phyloP scores from a whole-genome alignment of 2,797 vertebrate genomes.

The Fistularia commersonii region DNA sequence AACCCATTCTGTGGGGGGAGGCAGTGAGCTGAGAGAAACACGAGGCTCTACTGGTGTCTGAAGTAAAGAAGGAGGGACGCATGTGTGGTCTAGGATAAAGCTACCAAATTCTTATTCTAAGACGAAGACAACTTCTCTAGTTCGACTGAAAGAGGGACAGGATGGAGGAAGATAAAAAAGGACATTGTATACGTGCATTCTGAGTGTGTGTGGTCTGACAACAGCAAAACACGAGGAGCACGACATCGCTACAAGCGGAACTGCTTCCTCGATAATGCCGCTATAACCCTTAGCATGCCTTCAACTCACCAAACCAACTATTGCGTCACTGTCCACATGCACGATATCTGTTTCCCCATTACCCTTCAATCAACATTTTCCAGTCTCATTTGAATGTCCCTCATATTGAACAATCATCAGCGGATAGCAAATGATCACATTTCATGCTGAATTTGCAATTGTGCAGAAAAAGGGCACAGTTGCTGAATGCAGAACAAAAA shows the following conservation, averaged over 20 bases:
- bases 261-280: constrained; percentile 15
- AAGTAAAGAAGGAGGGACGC: constrained; percentile 15
- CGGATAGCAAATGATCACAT: constrained; percentile 40
- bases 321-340: constrained; percentile 17
- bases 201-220: constrained; percentile 44
- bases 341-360: constrained; percentile 29
- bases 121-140: constrained; percentile 44
- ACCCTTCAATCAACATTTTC: constrained; percentile 26
- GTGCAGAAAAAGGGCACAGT: constrained; percentile 36
- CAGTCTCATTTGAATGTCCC: background rate
- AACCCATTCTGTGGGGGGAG: constrained; percentile 39
- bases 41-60: constrained; percentile 22
- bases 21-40: constrained; percentile 41
- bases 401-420: constrained; percentile 9
- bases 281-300: constrained; percentile 25
- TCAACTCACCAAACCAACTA: constrained; percentile 22
- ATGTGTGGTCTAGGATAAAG: constrained; percentile 36
- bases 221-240: constrained; percentile 22
- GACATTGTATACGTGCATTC: constrained; percentile 24
- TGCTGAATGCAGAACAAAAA: constrained; percentile 32
- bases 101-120: constrained; percentile 47
- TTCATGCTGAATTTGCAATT: constrained; percentile 56
- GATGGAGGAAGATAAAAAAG: constrained; percentile 29
- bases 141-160: constrained; percentile 45
- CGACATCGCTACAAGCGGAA: constrained; percentile 22